Percentiles rank a stretch among this genome's conserved stretches.
phyloP scores from a whole-genome alignment of 2,113 vertebrate species.

The Triplophysa rosa region DNA sequence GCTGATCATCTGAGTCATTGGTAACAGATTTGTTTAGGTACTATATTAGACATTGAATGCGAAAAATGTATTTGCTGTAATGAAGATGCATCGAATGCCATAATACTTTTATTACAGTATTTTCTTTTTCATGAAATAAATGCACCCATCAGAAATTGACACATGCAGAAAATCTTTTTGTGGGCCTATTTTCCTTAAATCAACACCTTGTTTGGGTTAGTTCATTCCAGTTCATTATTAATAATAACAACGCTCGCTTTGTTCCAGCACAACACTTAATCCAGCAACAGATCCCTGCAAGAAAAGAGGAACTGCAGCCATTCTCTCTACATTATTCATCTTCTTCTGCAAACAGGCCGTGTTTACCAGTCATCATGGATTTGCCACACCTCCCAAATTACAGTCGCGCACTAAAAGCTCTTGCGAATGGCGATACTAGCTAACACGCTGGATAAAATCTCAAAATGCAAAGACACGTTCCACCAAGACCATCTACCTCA shows the following conservation, averaged over 20 bases:
- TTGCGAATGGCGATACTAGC: slow-evolving; percentile 53
- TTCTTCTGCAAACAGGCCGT: slow-evolving; percentile 51
- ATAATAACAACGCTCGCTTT: background rate
- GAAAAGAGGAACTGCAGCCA: slow-evolving; percentile 48
- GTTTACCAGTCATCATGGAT: slow-evolving; percentile 59
- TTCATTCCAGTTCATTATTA: background rate
- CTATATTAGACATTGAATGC: no score
- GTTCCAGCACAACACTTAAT: background rate
- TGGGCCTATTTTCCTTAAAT: background rate
- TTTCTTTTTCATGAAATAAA: no score
- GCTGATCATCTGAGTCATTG: no score
- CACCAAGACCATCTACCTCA: background rate
- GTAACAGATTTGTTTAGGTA: no score
- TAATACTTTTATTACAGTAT: no score
- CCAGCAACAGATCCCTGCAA: background rate
- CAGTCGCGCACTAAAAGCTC: slow-evolving; percentile 61
- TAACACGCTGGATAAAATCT: slow-evolving; percentile 23
- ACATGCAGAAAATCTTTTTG: background rate
- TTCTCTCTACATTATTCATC: slow-evolving; percentile 35
- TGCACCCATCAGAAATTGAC: background rate
- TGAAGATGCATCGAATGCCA: no score
- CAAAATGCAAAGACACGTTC: slow-evolving; percentile 25
- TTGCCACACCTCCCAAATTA: slow-evolving; percentile 72
- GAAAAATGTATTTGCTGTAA: no score
- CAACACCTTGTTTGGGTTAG: background rate